Conservation (phyloP, 2,113 vertebrate genomes). For the Thryonomys swinderianus region DNA sequence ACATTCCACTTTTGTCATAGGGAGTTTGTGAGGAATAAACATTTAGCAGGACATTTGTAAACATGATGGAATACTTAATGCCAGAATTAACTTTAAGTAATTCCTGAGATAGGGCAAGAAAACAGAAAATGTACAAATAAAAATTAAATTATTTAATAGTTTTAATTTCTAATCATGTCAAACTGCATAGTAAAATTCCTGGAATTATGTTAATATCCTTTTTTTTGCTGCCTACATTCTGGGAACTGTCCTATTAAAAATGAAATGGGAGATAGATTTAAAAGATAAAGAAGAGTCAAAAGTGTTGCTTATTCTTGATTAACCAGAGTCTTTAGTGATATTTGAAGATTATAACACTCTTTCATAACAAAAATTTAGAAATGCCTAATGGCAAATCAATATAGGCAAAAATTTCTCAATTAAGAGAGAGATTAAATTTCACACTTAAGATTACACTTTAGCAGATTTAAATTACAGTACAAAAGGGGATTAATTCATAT, state of each 20-base stretch:
- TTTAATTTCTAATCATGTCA: conserved; percentile 46
- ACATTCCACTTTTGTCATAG: background rate
- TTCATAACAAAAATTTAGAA: conserved; percentile 44
- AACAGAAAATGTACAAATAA: conserved; percentile 38
- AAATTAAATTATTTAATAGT: conserved; percentile 69
- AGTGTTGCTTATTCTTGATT: background rate
- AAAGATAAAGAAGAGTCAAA: conserved; percentile 49
- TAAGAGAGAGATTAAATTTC: conserved; percentile 47
- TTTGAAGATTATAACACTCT: conserved; percentile 35
- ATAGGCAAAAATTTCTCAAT: conserved; percentile 42
- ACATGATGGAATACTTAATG: conserved; percentile 1
- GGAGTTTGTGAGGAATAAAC: conserved; percentile 21
- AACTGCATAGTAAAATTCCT: conserved; percentile 46
- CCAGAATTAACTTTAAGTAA: conserved; percentile 8
- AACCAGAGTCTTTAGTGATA: conserved; percentile 56
- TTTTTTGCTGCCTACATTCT: conserved; percentile 58
- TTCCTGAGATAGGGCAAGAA: conserved; percentile 42
- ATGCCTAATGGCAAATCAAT: background rate
- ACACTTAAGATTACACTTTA: conserved; percentile 35
- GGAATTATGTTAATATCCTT: conserved; percentile 60
- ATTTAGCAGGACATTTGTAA: background rate
- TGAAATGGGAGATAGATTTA: conserved; percentile 50
- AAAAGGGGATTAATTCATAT: conserved; percentile 32
- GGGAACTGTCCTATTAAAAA: conserved; percentile 57
- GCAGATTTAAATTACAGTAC: conserved; percentile 28